Evolutionary conservation across 2,113 vertebrate species (phyloP), one percentile per base, ranked within the genome.

Genomic region (Phalacrocorax pelagicus): DNA sequence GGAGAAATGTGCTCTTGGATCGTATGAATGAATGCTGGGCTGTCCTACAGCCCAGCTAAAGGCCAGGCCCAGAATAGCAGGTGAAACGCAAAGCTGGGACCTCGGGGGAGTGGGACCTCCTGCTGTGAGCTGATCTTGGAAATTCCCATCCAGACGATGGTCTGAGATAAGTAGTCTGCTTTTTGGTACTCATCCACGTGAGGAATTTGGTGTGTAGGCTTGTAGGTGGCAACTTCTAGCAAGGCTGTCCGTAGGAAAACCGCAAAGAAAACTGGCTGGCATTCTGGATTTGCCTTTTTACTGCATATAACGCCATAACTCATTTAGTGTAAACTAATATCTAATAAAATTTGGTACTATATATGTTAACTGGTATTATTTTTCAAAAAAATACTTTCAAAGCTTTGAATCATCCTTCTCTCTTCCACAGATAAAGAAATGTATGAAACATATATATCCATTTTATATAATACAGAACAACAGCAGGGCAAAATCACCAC

Each of bases 401-500:
- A 85, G 72, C 22, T 77, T 82, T 62, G 36, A 88, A 20, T 71
- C 18, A 47, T 40, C 14, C 6, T 58, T 26, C 6, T 59, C 70
- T 85, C 52, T 79, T 72, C 47, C 27, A 69, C 30, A 54, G 38
- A 18, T 23, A 38, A 57, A n/a, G 23, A 42, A 58, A 79, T 1
- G 20, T 22, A 32, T 72, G 54, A 38, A 63, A 58, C 2, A 1
- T 9, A 36, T 18, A 12, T 36, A 65, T 32, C 23, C 21, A 29
- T 52, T 63, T 3, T 11, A 27, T 13, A 32, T 2, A 27, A 47
- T 7, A 46, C 11, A 52, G 52, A 70, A 40, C 0, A 0, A 51
- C 10, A 21, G 55, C 42, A 57, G 66, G 55, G 67, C 62, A 80
- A 42, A 62, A n/a, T 51, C 34, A 42, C 23, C 17, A 15, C 34